Conservation (phyloP, 1,140 invertebrate genomes). For the Eriocheir sinensis region DNA sequence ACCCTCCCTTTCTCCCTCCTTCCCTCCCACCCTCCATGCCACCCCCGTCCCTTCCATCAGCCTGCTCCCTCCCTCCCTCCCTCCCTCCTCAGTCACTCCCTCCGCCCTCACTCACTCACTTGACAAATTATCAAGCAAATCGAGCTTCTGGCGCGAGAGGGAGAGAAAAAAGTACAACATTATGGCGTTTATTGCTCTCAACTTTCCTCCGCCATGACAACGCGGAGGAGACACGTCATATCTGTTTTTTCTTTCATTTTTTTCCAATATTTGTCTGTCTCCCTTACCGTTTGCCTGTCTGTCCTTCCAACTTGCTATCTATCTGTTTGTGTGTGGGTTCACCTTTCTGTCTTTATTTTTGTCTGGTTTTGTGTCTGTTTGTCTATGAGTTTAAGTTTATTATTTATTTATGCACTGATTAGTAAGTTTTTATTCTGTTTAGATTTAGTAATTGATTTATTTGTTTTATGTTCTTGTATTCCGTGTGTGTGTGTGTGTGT, state of each 20-base stretch:
- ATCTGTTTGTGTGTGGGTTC: background rate
- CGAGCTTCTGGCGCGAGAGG: background rate
- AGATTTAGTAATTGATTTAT: background rate
- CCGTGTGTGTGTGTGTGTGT: conserved; percentile 2
- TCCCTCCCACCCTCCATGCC: background rate
- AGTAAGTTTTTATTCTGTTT: background rate
- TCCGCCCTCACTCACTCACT: background rate
- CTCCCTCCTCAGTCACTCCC: too few species aligned
- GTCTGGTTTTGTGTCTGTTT: background rate
- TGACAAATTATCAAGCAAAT: conserved; percentile 26
- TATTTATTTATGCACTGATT: background rate
- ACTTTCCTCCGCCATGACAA: background rate
- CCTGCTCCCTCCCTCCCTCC: background rate
- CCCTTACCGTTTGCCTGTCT: too few species aligned
- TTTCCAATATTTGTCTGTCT: too few species aligned
- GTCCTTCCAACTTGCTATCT: background rate
- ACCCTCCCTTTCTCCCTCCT: background rate
- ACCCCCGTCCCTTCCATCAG: background rate
- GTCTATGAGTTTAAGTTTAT: background rate
- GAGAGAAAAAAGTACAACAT: background rate
- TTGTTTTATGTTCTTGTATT: background rate
- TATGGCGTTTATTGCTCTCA: background rate
- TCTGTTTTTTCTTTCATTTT: background rate
- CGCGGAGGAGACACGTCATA: background rate
- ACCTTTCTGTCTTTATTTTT: background rate